Conservation (phyloP, 2,888 invertebrate genomes). For the Napeogenes sylphis region DNA sequence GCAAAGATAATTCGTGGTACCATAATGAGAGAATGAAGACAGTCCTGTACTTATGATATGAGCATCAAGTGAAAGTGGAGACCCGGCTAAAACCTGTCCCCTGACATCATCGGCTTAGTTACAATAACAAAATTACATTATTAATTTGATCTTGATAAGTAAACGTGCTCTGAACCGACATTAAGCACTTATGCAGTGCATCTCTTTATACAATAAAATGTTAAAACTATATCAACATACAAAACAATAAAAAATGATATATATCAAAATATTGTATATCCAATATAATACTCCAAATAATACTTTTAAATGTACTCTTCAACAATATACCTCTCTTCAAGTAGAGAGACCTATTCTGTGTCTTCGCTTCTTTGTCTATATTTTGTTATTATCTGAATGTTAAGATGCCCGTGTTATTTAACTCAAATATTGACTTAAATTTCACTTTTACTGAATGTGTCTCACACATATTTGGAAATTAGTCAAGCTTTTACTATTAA, state of each 20-base stretch:
- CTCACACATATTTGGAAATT: slow-evolving; percentile 34
- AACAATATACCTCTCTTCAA: no score
- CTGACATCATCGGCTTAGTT: slow-evolving; percentile 46
- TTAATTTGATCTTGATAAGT: not conserved
- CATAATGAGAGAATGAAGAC: slow-evolving; percentile 33
- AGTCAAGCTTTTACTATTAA: slow-evolving; percentile 37
- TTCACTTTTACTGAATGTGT: slow-evolving; percentile 55
- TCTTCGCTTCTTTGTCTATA: not conserved
- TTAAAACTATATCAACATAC: no score
- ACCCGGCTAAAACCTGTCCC: slow-evolving; percentile 45
- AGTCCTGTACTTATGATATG: slow-evolving; percentile 37
- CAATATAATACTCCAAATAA: no score
- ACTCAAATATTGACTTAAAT: slow-evolving; percentile 63
- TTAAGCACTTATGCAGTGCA: no score
- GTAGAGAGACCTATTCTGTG: no score
- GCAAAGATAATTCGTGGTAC: slow-evolving; percentile 20
- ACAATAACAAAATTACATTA: slow-evolving; percentile 12
- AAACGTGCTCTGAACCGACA: no score
- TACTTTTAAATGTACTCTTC: no score
- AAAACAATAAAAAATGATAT: no score
- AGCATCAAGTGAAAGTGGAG: slow-evolving; percentile 46
- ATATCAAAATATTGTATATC: no score
- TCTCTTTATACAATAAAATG: no score
- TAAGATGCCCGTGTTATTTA: slow-evolving; percentile 32
- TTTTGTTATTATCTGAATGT: not conserved